These are phyloP conservation scores for Clavelina lepadiformis DNA, from an alignment of 23 tunicate species.

Conservation along the genomic window DNA sequence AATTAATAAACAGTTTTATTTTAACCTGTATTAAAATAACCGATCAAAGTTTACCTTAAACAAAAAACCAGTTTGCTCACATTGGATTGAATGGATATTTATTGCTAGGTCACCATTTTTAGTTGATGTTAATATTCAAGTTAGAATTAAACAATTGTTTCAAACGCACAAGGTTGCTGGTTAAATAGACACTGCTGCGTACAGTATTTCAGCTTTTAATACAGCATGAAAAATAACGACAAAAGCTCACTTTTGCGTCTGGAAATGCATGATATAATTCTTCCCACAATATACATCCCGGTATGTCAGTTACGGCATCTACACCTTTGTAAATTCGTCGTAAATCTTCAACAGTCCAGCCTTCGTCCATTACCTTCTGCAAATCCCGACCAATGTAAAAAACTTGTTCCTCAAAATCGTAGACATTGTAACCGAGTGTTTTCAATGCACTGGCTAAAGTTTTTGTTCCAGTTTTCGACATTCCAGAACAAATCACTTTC, in stretches of 20 bases:
- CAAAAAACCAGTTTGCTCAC: too few species aligned
- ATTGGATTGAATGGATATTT: too few species aligned
- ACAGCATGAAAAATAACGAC: neutral
- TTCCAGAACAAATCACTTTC: conserved; percentile 56
- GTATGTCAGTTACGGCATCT: conserved; percentile 67
- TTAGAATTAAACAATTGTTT: too few species aligned
- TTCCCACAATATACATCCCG: conserved; percentile 47
- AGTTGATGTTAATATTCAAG: too few species aligned
- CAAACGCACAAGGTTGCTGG: too few species aligned
- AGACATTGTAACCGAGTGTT: conserved; percentile 44
- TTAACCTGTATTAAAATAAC: too few species aligned
- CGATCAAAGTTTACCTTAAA: too few species aligned
- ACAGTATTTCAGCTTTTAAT: neutral
- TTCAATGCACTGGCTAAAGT: conserved; percentile 32
- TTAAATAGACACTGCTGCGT: neutral
- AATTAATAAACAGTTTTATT: too few species aligned
- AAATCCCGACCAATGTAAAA: conserved; percentile 29
- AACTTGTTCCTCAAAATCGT: conserved; percentile 59
- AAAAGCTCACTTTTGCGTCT: conserved; percentile 65
- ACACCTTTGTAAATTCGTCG: conserved; percentile 30
- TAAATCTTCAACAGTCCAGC: conserved; percentile 40
- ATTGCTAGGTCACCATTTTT: too few species aligned
- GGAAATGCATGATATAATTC: conserved; percentile 51
- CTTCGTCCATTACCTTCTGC: conserved; percentile 11
- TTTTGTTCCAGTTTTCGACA: conserved; percentile 61